These are phyloP conservation scores for Oreotrochilus melanogaster DNA, from an alignment of 2,113 vertebrate genomes.

Conservation along the genomic window DNA sequence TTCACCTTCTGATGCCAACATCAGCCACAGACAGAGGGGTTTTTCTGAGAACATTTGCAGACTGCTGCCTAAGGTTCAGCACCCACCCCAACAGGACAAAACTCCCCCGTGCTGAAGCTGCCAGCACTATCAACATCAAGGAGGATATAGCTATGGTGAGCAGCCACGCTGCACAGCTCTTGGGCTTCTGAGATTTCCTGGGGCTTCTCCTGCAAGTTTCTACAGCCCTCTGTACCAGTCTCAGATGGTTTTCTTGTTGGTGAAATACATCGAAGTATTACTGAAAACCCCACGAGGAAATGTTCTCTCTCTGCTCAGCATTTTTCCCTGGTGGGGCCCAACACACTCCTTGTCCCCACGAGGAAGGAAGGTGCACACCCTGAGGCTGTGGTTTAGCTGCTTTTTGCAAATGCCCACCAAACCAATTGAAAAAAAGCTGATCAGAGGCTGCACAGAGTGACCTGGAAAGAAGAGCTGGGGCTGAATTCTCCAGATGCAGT, in stretches of 20 bases:
- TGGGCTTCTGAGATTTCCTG: background rate
- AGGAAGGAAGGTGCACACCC: background rate
- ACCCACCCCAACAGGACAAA: background rate
- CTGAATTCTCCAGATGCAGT: background rate
- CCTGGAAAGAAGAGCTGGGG: background rate
- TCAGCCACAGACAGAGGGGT: background rate
- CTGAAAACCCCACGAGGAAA: background rate
- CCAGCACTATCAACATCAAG: background rate
- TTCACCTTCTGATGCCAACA: background rate
- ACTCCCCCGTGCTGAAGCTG: background rate
- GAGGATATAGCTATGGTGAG: background rate
- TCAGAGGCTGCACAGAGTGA: background rate
- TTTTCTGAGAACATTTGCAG: background rate
- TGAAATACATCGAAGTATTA: background rate
- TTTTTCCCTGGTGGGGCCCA: background rate
- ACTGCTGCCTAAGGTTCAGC: background rate
- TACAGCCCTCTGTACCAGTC: background rate
- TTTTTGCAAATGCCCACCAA: background rate
- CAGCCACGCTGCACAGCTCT: background rate
- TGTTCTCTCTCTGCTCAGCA: accelerated
- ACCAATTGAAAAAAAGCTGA: accelerated
- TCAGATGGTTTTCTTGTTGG: background rate
- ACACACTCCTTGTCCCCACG: accelerated
- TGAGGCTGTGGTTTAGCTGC: background rate
- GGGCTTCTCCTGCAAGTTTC: background rate